Base-by-base conservation (phyloP, 2,888 invertebrate genomes). In the Hemicrepidius hirtus region DNA sequence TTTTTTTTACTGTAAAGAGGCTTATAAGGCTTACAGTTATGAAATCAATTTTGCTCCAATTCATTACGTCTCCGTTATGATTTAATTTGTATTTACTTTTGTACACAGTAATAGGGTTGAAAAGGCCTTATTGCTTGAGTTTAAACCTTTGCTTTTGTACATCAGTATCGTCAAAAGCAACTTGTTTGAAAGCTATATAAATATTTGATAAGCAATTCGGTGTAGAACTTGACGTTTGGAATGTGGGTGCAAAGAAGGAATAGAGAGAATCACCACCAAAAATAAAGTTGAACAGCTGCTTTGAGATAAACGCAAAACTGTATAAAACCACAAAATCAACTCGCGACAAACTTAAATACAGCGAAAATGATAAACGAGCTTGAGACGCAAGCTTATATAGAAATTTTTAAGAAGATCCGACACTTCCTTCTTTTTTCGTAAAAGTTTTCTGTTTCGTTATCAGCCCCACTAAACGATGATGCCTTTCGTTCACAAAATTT, bases 141-240 rank as follows among this genome's bases (percentile, higher is more conserved):
- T 53, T 13, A 5, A 21, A 7, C 12, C 24, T 20, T 12, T n/a
- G 3, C 28, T 13, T 24, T 32, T 53, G 53, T 53, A 28, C 28
- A 44, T 44, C 44, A 28, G 53, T 44, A 46, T 7, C 16, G 13
- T 18, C 20, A 7, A 46, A 18, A 46, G 41, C 5, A 32, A 21
- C 53, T 28, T 28, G 53, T 28, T 21, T 28, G 53, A 53, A 53
- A 53, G 53, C 13, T 53, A 24, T 13, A 53, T 53, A 53, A 53
- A 53, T 53, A 32, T 53, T 53, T 53, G 53, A 53, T 53, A 53
- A 28, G 53, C 53, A 24, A 28, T 53, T 24, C 28, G 12, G n/a
- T 21, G 32, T 21, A 53, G 21, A 53, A 53, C 28, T 44, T 16
- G 18, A 44, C 44, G 18, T 44, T 44, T 44, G 3, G 44, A 44